These are phyloP conservation scores for Acronicta aceris DNA, from an alignment of 2,888 invertebrate species.

Conservation along the genomic window DNA sequence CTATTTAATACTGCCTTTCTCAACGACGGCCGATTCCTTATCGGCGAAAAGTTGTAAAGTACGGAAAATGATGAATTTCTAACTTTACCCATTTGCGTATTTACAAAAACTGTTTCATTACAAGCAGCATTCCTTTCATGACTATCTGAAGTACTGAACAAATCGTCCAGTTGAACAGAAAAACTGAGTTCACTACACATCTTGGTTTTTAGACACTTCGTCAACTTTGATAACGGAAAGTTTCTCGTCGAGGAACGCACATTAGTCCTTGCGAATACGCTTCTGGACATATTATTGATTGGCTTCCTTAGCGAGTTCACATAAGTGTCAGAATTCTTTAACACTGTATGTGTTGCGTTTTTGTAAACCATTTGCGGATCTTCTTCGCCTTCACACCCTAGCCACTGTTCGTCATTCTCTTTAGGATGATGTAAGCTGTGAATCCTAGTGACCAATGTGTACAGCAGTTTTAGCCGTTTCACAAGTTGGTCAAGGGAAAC, in stretches of 20 bases:
- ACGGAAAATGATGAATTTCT: constrained; percentile 67
- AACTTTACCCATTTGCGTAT: constrained; percentile 57
- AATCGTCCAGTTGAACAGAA: constrained; percentile 75
- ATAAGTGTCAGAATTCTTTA: constrained; percentile 69
- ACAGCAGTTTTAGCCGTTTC: constrained; percentile 79
- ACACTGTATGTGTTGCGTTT: constrained; percentile 73
- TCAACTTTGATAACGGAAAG: constrained; percentile 71
- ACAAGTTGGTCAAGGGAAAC: constrained; percentile 71
- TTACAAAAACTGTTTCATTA: constrained; percentile 39
- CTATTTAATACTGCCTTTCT: constrained; percentile 75
- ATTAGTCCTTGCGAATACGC: constrained; percentile 76
- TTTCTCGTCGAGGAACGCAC: constrained; percentile 72
- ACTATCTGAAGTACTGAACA: constrained; percentile 66
- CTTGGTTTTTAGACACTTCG: constrained; percentile 72
- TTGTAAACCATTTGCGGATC: constrained; percentile 54
- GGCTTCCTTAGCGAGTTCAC: constrained; percentile 66
- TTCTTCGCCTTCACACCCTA: constrained; percentile 65
- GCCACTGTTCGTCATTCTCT: constrained; percentile 75
- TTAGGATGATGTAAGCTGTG: constrained; percentile 73
- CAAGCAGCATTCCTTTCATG: constrained; percentile 47
- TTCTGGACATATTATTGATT: constrained; percentile 68
- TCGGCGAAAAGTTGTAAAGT: constrained; percentile 75
- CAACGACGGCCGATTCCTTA: constrained; percentile 73
- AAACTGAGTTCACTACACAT: constrained; percentile 76
- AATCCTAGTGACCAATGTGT: constrained; percentile 77